These are phyloP conservation scores for Mesaphorura yosii DNA, from an alignment of 1,140 invertebrate genomes.

Conservation along the genomic window DNA sequence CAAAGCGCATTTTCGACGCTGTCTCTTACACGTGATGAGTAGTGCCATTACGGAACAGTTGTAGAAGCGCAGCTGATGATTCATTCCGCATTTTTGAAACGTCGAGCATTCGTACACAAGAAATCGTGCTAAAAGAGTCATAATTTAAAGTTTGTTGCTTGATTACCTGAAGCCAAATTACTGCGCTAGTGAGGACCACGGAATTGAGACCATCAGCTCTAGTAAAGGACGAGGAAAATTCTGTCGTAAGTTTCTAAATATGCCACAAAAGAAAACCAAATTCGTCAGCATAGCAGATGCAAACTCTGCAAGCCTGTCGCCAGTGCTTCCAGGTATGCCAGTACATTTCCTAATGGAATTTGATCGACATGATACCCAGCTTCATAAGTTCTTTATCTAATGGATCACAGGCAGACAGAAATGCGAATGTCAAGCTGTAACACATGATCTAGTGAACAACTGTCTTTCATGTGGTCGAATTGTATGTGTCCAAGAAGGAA, in stretches of 20 bases:
- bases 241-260: neutral
- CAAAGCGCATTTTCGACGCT: too few relatives aligned
- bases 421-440: slow-evolving; percentile 86
- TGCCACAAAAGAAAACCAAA: slow-evolving; percentile 30
- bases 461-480: slow-evolving; percentile 87
- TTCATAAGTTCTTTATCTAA: neutral
- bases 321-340: slow-evolving; percentile 21
- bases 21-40: too few relatives aligned
- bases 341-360: neutral
- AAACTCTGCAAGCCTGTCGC: slow-evolving; percentile 2
- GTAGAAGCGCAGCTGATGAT: too few relatives aligned
- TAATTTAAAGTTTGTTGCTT: too few relatives aligned
- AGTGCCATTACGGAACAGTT: too few relatives aligned
- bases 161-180: too few relatives aligned
- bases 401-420: slow-evolving; percentile 54
- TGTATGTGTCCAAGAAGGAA: slow-evolving; percentile 90
- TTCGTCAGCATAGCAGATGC: slow-evolving; percentile 21
- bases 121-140: too few relatives aligned
- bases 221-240: too few relatives aligned
- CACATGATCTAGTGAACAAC: slow-evolving; percentile 84
- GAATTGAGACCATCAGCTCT: too few relatives aligned
- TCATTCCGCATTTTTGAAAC: too few relatives aligned
- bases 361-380: neutral
- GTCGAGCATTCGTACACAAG: too few relatives aligned
- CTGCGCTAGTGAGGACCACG: too few relatives aligned